Evolutionary conservation across 64 coral and sea anemone species (phyloP), one percentile per base, ranked within the genome.

Genomic region (Dendronephthya gigantea): DNA sequence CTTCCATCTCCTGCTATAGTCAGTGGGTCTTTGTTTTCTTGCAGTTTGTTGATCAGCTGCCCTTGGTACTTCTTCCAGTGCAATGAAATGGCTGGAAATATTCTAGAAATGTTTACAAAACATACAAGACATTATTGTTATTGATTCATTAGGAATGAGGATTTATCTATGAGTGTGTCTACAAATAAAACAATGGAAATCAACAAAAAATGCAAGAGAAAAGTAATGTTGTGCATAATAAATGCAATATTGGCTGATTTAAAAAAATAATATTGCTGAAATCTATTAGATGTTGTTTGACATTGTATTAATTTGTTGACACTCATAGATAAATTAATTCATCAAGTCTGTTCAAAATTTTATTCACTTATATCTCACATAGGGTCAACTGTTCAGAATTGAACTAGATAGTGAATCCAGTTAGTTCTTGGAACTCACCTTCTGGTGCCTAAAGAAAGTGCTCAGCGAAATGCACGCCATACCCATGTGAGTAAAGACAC

Each of bases 401-500:
- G 10, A 40, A 40, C 69, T 32, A 72, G 23, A 45, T 87, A 50
- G n/a, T n/a, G n/a, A n/a, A n/a, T n/a, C n/a, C n/a, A n/a, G n/a
- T 17, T 28, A 50, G n/a, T 33, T 32, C 14, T 39, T 0, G 16
- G 9, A 30, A 35, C 62, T 87, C 35, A 81, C 86, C 68, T 43
- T 76, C 66, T 87, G 85, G 50, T 87, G 59, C 48, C 40, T 45
- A 35, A 48, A 81, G 81, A 87, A 87, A 79, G 39, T 40, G 11
- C 40, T 66, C 45, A 87, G 32, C 19, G 55, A 69, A 16, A 31
- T 1, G 15, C 86, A 87, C 0, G 43, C 40, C 36, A 87, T 34
- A 7, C 85, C 85, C 85, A 87, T 79, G 65, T 87, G 85, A 45
- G 62, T 17, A 66, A 87, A 87, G 13, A 87, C 74, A 29, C 40